Percentiles rank a stretch among this genome's conserved stretches.
Evolutionary conservation across 2,888 invertebrate species (phyloP).

Genomic region (Amphipoea lucens): DNA sequence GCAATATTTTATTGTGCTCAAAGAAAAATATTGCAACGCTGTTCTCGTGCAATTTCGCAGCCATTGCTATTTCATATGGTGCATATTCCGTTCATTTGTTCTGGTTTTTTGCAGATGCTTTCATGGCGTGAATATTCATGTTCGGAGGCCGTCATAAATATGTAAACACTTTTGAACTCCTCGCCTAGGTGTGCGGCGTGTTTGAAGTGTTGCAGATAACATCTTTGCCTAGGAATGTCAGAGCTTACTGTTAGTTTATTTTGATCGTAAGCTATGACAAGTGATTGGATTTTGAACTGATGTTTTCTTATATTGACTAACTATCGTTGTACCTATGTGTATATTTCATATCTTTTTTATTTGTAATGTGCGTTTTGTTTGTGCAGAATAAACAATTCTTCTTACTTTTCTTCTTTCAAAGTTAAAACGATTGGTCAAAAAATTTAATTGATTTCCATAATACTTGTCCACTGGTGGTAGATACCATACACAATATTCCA

Average conservation of each 20-base stretch:
- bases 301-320: not conserved
- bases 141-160: slow-evolving; percentile 56
- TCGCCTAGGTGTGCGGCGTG: slow-evolving; percentile 35
- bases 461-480: not conserved
- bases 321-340: too few species aligned
- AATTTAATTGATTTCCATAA: not conserved
- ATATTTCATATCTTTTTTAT: too few species aligned
- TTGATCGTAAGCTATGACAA: slow-evolving; percentile 2
- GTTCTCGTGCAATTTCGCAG: slow-evolving; percentile 73
- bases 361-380: too few species aligned
- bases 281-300: slow-evolving; percentile 3
- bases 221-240: slow-evolving; percentile 33
- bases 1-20: slow-evolving; percentile 77
- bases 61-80: slow-evolving; percentile 74
- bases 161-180: slow-evolving; percentile 54
- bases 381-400: too few species aligned
- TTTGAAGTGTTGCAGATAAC: slow-evolving; percentile 43
- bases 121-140: slow-evolving; percentile 61
- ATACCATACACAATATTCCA: not conserved
- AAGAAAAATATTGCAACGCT: slow-evolving; percentile 80
- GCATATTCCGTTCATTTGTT: slow-evolving; percentile 73
- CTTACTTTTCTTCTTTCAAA: not conserved
- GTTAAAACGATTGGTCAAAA: not conserved
- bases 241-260: slow-evolving; percentile 20
- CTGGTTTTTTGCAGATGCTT: slow-evolving; percentile 64